Base-by-base conservation (phyloP, 2,888 invertebrate species). In the Campoplex nolae region DNA sequence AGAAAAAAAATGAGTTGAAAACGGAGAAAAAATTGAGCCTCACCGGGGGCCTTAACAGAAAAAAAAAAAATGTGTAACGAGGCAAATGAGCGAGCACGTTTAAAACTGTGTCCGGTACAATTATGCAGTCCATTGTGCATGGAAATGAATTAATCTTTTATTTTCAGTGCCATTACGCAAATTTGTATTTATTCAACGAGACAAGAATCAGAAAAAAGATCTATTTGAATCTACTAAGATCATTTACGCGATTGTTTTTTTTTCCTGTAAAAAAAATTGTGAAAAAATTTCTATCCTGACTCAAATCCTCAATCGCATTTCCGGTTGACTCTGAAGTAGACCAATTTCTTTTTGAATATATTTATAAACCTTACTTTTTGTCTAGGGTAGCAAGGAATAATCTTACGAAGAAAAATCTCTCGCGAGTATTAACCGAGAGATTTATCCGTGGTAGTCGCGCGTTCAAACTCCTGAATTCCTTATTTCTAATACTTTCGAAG, bases 1-100 rank as follows among this genome's bases (percentile, higher is more conserved):
- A n/a, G 54, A 56, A 35, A 82, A 82, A 75, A 82, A 82, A 75
- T 56, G 56, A 68, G 74, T 42, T 67, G 18, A 81, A 73, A 38
- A 75, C 67, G 32, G 16, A 8, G 74, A n/a, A 13, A 54, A 65
- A 81, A 35, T 74, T 65, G 38, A 81, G 42, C 45, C 42, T 65
- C 42, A 28, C 13, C 38, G 6, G 38, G 23, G 42, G 32, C 38
- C n/a, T 67, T 2, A 54, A 51, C n/a, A 67, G 42, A 45, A 42
- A n/a, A n/a, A n/a, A n/a, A 23, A 23, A 56, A 75, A 13, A 75
- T 38, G 67, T 81, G 13, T 74, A 82, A 75, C 45, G 67, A 51
- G 54, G 75, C 51, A 18, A 58, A 71, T 65, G 38, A 80, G 73
- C 4, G 51, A 23, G 65, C 45, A 56, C 38, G 68, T 32, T 28